Evolutionary conservation across 2,113 vertebrate genomes (phyloP), one percentile per base, ranked within the genome.

Genomic region (Rhombomys opimus): DNA sequence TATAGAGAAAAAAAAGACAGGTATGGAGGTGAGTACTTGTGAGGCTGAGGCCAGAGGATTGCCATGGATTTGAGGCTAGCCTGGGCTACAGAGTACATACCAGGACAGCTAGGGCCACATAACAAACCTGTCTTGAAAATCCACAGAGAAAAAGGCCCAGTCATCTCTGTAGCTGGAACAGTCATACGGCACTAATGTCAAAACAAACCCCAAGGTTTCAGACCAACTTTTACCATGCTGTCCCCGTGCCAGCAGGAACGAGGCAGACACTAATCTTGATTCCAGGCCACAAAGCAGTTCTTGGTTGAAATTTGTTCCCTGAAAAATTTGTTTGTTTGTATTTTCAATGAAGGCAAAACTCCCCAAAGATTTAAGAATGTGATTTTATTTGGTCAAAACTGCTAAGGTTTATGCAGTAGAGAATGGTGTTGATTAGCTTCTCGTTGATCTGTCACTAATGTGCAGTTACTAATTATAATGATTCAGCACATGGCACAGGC

Each of bases 381-480:
- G 23, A 46, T 85, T 97, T 97, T 92, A 95, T 95, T 95, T 59
- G 75, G 6, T 57, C 93, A 95, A 97, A 97, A 63, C 59, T 96
- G 50, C 12, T 86, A 77, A 95, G 4, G 52, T 41, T 91, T 97
- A 96, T 94, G 35, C 12, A 82, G 22, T 38, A 84, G 41, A 84
- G 0, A 78, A 77, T 52, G 57, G 12, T n/a, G 18, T 94, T 63
- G 1, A 77, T 85, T 86, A 73, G 63, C 4, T 94, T 94, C 95
- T 91, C 73, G 86, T 32, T 76, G 72, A 92, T 35, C 57, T 88
- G 32, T 32, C 68, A 91, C 65, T 50, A 52, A 63, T 2, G 25
- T 27, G 41, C 13, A 57, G 7, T 93, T 7, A 63, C 11, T 70
- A 0, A 0, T 78, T 72, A 94, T 23, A 90, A 94, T 20, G 89